These are phyloP conservation scores for Chaunax sp. DNA, from an alignment of 2,797 vertebrate genomes.

Conservation along the genomic window DNA sequence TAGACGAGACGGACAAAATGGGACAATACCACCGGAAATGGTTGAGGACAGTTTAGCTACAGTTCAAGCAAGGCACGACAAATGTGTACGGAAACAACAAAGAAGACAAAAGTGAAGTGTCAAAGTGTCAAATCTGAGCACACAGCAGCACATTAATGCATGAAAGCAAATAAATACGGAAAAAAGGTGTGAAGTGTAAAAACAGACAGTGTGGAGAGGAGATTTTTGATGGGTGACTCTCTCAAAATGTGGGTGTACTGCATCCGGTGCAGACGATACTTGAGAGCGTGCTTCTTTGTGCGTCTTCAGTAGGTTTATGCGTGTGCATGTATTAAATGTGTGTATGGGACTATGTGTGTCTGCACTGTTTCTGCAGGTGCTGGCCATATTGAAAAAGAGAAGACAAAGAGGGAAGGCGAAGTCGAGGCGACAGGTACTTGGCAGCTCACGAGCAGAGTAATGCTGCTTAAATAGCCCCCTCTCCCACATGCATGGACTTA, in stretches of 20 bases:
- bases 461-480: constrained; percentile 59
- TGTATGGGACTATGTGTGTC: constrained; percentile 28
- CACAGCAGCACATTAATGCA: too few relatives aligned
- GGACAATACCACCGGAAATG: too few relatives aligned
- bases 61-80: too few relatives aligned
- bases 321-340: constrained; percentile 40
- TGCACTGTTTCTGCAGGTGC: constrained; percentile 58
- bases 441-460: constrained; percentile 61
- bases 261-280: constrained; percentile 20
- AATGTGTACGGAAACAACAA: too few relatives aligned
- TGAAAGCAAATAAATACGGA: too few relatives aligned
- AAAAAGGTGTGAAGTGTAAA: too few relatives aligned
- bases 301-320: constrained; percentile 13
- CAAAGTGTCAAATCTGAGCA: too few relatives aligned
- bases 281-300: constrained; percentile 8
- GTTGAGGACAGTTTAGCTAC: too few relatives aligned
- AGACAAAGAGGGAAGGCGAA: constrained; percentile 59
- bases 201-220: too few relatives aligned
- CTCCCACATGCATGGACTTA: constrained; percentile 48
- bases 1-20: too few relatives aligned
- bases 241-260: constrained; percentile 6
- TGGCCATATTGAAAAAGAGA: constrained; percentile 68
- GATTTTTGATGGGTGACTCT: neutral
- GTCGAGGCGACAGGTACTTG: constrained; percentile 74
- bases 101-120: too few relatives aligned